phyloP scores from a whole-genome alignment of 2,888 invertebrate species.

The Alentia gelatinosa region DNA sequence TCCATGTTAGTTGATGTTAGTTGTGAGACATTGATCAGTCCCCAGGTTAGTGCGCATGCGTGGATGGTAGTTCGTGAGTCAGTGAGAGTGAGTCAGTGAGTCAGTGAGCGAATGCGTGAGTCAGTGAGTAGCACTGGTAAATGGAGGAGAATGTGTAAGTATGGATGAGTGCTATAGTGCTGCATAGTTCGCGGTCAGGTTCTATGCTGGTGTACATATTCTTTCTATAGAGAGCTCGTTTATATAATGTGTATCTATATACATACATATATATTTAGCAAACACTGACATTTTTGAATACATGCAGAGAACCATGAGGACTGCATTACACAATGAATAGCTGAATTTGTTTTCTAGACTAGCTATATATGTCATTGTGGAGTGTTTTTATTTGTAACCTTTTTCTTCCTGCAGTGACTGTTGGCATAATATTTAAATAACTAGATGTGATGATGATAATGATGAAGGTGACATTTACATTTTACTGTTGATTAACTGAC shows the following conservation, averaged over 20 bases:
- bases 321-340: neutral
- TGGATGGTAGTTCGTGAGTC: neutral
- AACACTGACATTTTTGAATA: neutral
- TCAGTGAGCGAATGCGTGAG: neutral
- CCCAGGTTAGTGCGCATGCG: neutral
- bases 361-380: neutral
- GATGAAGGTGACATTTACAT: neutral
- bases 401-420: neutral
- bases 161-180: neutral
- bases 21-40: neutral
- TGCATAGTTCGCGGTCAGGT: neutral
- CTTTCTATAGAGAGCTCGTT: neutral
- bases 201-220: neutral
- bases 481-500: neutral
- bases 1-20: neutral
- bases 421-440: neutral
- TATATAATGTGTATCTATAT: constrained; percentile 1
- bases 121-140: neutral
- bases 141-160: neutral
- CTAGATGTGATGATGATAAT: neutral
- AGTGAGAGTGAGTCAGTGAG: neutral
- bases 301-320: neutral
- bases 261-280: neutral
- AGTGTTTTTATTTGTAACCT: neutral
- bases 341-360: neutral